Evolutionary conservation across 1,140 invertebrate genomes (phyloP), one percentile per base, ranked within the genome.

Genomic region (Kradibia gibbosae): DNA sequence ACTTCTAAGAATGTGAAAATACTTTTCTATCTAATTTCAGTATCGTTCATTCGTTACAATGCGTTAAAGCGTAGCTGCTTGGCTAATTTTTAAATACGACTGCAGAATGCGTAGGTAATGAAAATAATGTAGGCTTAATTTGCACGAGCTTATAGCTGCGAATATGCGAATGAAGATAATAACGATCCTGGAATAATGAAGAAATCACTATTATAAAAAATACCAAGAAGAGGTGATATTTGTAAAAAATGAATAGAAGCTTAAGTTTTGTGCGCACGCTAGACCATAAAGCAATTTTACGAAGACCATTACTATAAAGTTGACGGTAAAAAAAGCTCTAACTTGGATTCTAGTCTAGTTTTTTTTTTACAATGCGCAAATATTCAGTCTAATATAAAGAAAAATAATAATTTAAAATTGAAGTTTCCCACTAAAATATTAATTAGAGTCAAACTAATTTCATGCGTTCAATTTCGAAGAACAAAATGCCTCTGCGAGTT

Each of bases 401-500:
- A 10, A 62, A 62, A 76, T 11, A 42, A 62, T 22, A 76, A 62
- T 42, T 22, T 0, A 10, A 48, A 77, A 62, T 65, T 31, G 17
- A 77, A 65, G 0, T 20, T 65, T 15, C 17, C 1, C 20, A 20
- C 36, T 55, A 73, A 71, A 22, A 71, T 60, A 72, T 13, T 13
- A 57, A 60, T 31, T 25, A 28, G 36, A 34, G 42, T 75, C 25
- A 7, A 70, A 36, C 70, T 81, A 53, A 75, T 75, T 77, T 77
- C 57, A 77, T 36, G n/a, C 50, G 48, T 60, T 34, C n/a, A 13
- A 31, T 34, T 31, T 73, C 50, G n/a, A 13, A 34, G 0, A 72
- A 60, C 34, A 31, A 57, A 25, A 10, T n/a, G 45, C 17, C n/a
- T 48, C 7, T 39, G 34, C 17, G n/a, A 75, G 34, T 77, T 67